phyloP scores from a whole-genome alignment of 37 sponge, comb jelly and placozoan species.

The Ianthella basta region DNA sequence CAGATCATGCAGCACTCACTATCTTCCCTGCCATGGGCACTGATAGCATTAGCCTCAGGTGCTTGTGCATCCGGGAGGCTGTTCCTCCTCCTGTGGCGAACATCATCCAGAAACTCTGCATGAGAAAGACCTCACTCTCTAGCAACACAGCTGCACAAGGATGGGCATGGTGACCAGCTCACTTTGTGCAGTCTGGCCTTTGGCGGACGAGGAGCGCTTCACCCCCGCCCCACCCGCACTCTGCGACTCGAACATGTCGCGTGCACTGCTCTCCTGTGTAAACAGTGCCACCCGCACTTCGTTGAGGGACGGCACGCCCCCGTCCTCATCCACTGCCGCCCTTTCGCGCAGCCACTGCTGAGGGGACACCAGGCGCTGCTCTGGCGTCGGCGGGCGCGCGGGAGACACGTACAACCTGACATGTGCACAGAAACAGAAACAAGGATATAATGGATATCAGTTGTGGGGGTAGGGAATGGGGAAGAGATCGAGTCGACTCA shows the following conservation, averaged over 20 bases:
- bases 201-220: not conserved
- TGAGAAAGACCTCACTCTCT: no score
- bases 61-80: not conserved
- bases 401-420: conserved; percentile 24
- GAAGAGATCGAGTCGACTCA: not conserved
- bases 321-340: not conserved
- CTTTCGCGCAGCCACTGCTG: conserved; percentile 16
- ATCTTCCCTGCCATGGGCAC: not conserved
- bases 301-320: not conserved
- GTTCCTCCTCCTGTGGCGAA: not conserved
- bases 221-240: no score
- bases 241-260: not conserved
- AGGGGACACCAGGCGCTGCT: conserved; percentile 17
- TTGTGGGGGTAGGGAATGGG: not conserved
- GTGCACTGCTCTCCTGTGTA: conserved; percentile 3
- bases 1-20: not conserved
- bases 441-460: not conserved
- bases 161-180: not conserved
- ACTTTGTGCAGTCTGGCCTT: not conserved
- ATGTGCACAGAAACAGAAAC: not conserved
- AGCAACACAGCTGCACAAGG: no score
- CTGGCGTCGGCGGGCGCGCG: not conserved
- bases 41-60: not conserved
- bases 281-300: conserved; percentile 23
- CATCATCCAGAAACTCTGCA: not conserved